Evolutionary conservation across 1,140 invertebrate species (phyloP).

Genomic region (Halictus rubicundus): DNA sequence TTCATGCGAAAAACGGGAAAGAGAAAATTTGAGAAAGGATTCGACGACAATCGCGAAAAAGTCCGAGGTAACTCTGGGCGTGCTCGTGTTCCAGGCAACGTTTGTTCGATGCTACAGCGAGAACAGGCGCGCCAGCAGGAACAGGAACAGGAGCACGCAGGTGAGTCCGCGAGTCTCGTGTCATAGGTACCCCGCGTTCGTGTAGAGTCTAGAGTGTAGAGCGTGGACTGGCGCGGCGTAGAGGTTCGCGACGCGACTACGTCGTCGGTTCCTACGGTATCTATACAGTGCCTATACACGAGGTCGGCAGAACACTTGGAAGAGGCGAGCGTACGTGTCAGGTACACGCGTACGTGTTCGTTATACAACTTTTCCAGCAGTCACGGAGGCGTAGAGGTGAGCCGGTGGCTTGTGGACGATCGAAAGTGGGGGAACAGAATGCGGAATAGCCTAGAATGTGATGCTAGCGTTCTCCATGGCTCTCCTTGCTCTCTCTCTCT

Average conservation of each 20-base stretch:
- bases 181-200: constrained; percentile 49
- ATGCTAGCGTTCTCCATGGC: constrained; percentile 75
- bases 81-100: constrained; percentile 8
- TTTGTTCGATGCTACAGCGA: constrained; percentile 11
- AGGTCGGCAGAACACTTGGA: constrained; percentile 13
- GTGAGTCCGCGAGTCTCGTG: constrained; percentile 27
- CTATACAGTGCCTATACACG: constrained; percentile 5
- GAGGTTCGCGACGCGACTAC: neutral
- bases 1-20: no score
- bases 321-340: constrained; percentile 53
- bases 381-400: constrained; percentile 73
- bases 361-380: constrained; percentile 75
- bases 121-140: neutral
- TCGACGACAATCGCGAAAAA: no score
- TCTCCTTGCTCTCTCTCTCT: constrained; percentile 38
- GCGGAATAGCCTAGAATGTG: constrained; percentile 82
- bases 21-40: no score
- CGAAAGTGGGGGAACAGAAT: constrained; percentile 79
- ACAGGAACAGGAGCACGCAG: constrained; percentile 24
- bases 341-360: constrained; percentile 64
- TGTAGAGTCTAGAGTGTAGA: constrained; percentile 8
- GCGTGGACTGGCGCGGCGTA: neutral
- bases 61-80: no score
- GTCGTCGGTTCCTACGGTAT: constrained; percentile 3
- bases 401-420: constrained; percentile 68